These are phyloP conservation scores for Sanderia malayensis DNA, from an alignment of 30 jellyfish, hydroid and myxozoan genomes.

Conservation along the genomic window DNA sequence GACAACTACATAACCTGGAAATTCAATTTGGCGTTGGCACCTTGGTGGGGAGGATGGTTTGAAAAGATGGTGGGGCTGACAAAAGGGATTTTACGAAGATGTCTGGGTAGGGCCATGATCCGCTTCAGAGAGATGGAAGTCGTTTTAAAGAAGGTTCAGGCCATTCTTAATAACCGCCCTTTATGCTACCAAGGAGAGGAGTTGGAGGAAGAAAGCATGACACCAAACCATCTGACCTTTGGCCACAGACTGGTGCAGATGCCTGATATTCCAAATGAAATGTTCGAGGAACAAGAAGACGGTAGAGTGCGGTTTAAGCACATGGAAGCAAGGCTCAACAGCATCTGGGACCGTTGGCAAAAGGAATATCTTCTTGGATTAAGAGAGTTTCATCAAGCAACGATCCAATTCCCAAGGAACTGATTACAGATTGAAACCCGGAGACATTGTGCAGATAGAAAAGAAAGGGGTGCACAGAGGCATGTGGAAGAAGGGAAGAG, in stretches of 20 bases:
- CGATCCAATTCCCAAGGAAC: slow-evolving; percentile 2
- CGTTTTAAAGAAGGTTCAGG: slow-evolving; percentile 14
- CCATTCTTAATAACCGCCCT: slow-evolving; percentile 16
- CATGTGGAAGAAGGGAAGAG: slow-evolving; percentile 51
- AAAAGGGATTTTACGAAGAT: slow-evolving; percentile 11
- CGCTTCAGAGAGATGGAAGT: slow-evolving; percentile 23
- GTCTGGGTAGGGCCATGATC: slow-evolving; percentile 15
- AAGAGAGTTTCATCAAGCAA: slow-evolving; percentile 31
- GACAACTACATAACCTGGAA: too few species aligned
- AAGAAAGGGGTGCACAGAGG: slow-evolving; percentile 36
- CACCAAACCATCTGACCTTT: slow-evolving; percentile 57
- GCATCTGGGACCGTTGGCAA: slow-evolving; percentile 32
- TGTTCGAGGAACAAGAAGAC: too few species aligned
- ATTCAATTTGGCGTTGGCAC: too few species aligned
- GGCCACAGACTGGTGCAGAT: slow-evolving; percentile 25
- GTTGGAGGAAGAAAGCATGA: slow-evolving; percentile 19
- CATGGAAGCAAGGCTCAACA: slow-evolving; percentile 5
- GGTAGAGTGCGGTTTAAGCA: too few species aligned
- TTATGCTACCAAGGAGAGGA: slow-evolving; percentile 31
- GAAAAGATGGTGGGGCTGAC: too few species aligned
- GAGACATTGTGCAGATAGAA: slow-evolving; percentile 33
- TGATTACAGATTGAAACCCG: slow-evolving; percentile 8
- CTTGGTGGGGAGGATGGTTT: too few species aligned
- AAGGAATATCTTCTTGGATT: slow-evolving; percentile 32
- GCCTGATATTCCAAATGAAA: slow-evolving; percentile 26